Conservation (phyloP, 1,140 invertebrate genomes). For the Aradophagus sp. region DNA sequence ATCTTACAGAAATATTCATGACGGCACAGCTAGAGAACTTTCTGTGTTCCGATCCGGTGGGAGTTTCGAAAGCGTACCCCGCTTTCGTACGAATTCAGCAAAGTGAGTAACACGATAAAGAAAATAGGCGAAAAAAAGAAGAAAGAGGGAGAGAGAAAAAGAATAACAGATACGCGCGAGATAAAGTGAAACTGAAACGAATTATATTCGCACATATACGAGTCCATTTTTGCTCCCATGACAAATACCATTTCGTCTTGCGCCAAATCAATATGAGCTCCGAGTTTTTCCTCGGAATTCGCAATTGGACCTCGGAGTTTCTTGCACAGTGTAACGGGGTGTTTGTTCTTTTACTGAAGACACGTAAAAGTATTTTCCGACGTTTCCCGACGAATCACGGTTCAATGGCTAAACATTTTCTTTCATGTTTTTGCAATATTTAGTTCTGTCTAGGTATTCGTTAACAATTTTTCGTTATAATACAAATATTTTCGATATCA, state of each 20-base stretch:
- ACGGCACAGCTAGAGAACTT: conserved; percentile 29
- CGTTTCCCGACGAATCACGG: conserved; percentile 18
- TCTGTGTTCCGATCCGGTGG: conserved; percentile 30
- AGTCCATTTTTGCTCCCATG: conserved; percentile 35
- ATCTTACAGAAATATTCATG: conserved; percentile 56
- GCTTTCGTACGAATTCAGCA: conserved; percentile 36
- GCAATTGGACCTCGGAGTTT: conserved; percentile 38
- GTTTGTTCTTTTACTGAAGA: conserved; percentile 27
- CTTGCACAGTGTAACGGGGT: conserved; percentile 1
- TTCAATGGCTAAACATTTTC: conserved; percentile 3
- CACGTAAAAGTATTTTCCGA: conserved; percentile 9
- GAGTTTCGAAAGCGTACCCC: conserved; percentile 41
- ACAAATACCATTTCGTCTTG: conserved; percentile 31
- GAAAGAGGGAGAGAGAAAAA: no score
- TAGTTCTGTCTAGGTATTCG: no score
- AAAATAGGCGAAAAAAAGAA: conserved; percentile 22
- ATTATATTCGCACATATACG: conserved; percentile 45
- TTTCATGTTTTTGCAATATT: no score
- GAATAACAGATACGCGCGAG: conserved; percentile 13
- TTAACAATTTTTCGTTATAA: not conserved
- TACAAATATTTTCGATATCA: no score
- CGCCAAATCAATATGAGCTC: conserved; percentile 27
- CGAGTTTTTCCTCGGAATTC: conserved; percentile 31
- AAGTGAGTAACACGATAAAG: conserved; percentile 40
- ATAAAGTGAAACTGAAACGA: conserved; percentile 49